A percentile compares a stretch with the other conserved stretches of the same genome.
These are phyloP conservation scores for Paradoxurus hermaphroditus DNA, from an alignment of 2,113 vertebrate genomes.

Conservation along the genomic window DNA sequence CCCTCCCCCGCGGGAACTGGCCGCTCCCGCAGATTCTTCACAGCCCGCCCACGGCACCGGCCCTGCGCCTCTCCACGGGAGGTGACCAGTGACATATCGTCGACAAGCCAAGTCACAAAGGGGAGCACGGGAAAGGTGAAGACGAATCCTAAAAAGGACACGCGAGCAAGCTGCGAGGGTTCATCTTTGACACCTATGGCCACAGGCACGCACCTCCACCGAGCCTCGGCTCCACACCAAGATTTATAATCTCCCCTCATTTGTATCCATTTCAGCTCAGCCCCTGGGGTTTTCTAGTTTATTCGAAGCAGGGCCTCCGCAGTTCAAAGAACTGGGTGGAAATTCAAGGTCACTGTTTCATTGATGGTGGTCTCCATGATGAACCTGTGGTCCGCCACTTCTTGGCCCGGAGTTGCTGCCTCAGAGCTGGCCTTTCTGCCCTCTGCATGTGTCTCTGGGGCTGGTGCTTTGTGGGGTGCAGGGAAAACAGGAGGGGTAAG, in stretches of 20 bases:
- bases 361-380: background rate
- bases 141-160: background rate
- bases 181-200: background rate
- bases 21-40: background rate
- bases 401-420: background rate
- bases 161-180: fast-evolving
- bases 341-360: background rate
- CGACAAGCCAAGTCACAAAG: background rate
- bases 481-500: background rate
- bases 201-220: background rate
- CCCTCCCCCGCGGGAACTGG: background rate
- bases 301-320: background rate
- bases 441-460: background rate
- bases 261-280: background rate
- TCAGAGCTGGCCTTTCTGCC: background rate
- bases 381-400: background rate
- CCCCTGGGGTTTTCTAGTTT: background rate
- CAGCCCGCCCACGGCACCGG: background rate
- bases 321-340: background rate
- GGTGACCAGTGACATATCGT: background rate
- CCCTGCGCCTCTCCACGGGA: background rate
- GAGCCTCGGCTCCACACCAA: background rate
- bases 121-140: fast-evolving
- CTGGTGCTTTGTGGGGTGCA: background rate
- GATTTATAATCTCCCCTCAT: fast-evolving